phyloP scores from a whole-genome alignment of 2,888 invertebrate species.

The Drosophila paranaensis region DNA sequence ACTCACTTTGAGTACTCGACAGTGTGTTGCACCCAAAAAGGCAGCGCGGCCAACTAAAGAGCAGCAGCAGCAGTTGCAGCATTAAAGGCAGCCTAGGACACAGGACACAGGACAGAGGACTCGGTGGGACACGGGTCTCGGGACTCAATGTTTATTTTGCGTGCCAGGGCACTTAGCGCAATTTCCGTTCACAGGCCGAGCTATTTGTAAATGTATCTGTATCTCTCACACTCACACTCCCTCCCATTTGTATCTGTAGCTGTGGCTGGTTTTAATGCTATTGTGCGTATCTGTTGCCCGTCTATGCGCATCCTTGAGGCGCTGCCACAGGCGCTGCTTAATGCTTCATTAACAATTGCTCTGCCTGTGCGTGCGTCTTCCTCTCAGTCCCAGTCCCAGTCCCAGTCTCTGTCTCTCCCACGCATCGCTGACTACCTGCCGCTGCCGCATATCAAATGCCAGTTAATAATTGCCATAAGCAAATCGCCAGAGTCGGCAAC shows the following conservation, averaged over 20 bases:
- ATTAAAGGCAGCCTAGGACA: constrained; percentile 38
- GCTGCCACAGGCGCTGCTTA: constrained; percentile 42
- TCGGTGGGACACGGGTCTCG: background rate
- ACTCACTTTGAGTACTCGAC: constrained; percentile 69
- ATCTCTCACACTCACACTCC: background rate
- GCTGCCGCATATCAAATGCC: constrained; percentile 67
- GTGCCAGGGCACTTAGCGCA: constrained; percentile 70
- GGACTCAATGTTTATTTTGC: constrained; percentile 73
- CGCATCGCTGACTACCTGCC: constrained; percentile 62
- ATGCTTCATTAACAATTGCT: constrained; percentile 71
- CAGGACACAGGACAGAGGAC: background rate
- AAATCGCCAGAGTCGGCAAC: constrained; percentile 36
- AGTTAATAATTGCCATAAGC: constrained; percentile 58
- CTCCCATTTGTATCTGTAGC: constrained; percentile 16
- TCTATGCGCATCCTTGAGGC: constrained; percentile 50
- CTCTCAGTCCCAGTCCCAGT: background rate
- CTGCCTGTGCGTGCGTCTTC: background rate
- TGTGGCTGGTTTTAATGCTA: constrained; percentile 11
- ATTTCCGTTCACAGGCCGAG: constrained; percentile 67
- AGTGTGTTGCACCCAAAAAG: constrained; percentile 75
- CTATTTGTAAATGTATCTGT: constrained; percentile 34
- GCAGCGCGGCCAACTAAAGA: constrained; percentile 41
- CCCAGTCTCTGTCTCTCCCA: constrained; percentile 26
- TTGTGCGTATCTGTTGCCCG: constrained; percentile 26
- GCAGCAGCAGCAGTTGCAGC: constrained; percentile 9